A percentile compares a stretch with the other conserved stretches of the same genome.
phyloP scores from a whole-genome alignment of 1,140 invertebrate species.

The Hylaeus volcanicus region DNA sequence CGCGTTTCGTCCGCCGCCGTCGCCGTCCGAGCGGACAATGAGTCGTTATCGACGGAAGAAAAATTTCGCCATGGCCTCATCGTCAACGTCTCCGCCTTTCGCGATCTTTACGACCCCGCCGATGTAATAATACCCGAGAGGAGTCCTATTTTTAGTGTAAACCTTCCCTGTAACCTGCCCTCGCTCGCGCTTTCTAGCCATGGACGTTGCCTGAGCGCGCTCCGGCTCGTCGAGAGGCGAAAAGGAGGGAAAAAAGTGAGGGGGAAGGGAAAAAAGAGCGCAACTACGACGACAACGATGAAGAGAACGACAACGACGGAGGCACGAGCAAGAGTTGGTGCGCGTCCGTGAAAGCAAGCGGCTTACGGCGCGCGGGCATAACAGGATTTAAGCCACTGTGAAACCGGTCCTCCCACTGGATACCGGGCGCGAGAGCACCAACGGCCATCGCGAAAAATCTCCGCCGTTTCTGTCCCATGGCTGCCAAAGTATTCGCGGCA shows the following conservation, averaged over 20 bases:
- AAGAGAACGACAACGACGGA: conserved; percentile 11
- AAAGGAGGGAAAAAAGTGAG: neutral
- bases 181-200: neutral
- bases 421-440: conserved; percentile 34
- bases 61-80: conserved; percentile 28
- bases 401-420: conserved; percentile 68
- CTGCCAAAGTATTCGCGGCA: too few relatives aligned
- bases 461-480: conserved; percentile 38
- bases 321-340: conserved; percentile 20
- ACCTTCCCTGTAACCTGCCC: conserved; percentile 15
- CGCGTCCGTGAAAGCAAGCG: conserved; percentile 60
- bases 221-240: neutral
- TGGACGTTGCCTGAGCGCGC: neutral
- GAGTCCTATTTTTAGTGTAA: conserved; percentile 44
- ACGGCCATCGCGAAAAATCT: conserved; percentile 65
- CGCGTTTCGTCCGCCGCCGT: conserved; percentile 1
- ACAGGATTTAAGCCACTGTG: conserved; percentile 69
- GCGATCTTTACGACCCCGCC: conserved; percentile 37
- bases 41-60: conserved; percentile 52
- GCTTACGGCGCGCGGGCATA: conserved; percentile 56
- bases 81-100: conserved; percentile 3
- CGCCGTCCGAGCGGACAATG: conserved; percentile 44
- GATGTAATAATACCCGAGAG: conserved; percentile 39
- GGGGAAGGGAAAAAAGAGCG: neutral
- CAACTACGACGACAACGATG: neutral